These are phyloP conservation scores for Bos javanicus DNA, from an alignment of 2,113 vertebrate species.

Conservation along the genomic window DNA sequence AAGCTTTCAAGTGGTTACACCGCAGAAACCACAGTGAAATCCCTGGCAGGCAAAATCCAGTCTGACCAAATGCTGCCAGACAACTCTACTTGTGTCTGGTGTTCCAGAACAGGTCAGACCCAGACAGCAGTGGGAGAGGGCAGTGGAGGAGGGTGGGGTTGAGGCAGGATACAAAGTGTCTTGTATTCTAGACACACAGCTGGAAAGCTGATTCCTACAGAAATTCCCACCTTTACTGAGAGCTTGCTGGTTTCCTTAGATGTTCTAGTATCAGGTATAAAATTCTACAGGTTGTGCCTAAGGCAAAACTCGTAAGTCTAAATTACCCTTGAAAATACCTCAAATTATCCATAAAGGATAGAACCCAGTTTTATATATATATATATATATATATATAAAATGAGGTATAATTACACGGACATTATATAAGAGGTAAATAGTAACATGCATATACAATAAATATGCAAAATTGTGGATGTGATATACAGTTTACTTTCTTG, in stretches of 20 bases:
- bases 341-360: not conserved
- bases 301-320: not conserved
- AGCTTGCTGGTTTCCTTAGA: not conserved
- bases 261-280: not conserved
- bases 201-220: not conserved
- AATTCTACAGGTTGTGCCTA: not conserved
- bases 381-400: not conserved
- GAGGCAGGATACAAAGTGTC: not conserved
- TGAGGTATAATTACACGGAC: not conserved
- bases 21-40: not conserved
- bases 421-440: not conserved
- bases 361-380: not conserved
- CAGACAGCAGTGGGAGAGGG: not conserved
- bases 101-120: not conserved
- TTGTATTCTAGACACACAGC: not conserved
- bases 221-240: not conserved
- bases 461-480: not conserved
- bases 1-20: not conserved
- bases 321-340: not conserved
- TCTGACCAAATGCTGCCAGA: not conserved
- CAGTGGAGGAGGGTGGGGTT: not conserved
- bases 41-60: not conserved
- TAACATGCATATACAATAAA: not conserved
- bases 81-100: not conserved
- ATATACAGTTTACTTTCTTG: not conserved